These are phyloP conservation scores for Synanthedon tipuliformis DNA, from an alignment of 2,888 invertebrate species.

Conservation along the genomic window DNA sequence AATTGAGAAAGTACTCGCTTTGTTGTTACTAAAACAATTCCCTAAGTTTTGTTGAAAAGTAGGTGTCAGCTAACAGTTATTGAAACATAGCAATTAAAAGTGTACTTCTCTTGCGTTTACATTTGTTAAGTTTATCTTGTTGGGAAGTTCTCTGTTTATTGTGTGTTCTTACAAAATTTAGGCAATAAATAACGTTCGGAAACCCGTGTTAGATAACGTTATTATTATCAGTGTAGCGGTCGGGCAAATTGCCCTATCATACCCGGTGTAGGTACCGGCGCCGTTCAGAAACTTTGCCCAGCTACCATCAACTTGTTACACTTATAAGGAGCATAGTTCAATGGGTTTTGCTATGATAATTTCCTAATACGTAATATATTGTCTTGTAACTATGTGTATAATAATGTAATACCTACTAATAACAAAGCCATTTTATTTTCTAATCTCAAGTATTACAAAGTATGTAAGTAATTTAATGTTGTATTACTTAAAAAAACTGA, in stretches of 20 bases:
- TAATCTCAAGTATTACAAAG: too few species aligned
- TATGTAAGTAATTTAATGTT: too few species aligned
- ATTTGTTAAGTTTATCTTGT: conserved; percentile 3
- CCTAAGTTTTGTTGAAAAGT: not conserved
- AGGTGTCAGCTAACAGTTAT: not conserved
- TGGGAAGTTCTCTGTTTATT: conserved; percentile 1
- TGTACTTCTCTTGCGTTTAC: not conserved
- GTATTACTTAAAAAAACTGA: too few species aligned
- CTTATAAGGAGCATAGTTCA: conserved; percentile 18
- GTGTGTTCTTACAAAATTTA: conserved; percentile 1
- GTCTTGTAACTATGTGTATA: too few species aligned
- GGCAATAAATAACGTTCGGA: conserved; percentile 9
- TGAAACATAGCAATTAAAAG: not conserved
- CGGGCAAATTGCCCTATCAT: conserved; percentile 18
- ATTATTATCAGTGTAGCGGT: conserved; percentile 7
- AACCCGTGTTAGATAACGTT: conserved; percentile 7
- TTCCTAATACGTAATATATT: too few species aligned
- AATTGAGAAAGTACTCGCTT: not conserved
- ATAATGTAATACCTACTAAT: too few species aligned
- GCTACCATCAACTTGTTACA: conserved; percentile 14
- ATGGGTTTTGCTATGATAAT: not conserved
- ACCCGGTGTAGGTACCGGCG: conserved; percentile 15
- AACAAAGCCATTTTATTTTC: too few species aligned
- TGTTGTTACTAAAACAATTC: not conserved
- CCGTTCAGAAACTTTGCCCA: conserved; percentile 18